Evolutionary conservation across 2,888 invertebrate genomes (phyloP), one percentile per base, ranked within the genome.

Genomic region (Andrena praecox): DNA sequence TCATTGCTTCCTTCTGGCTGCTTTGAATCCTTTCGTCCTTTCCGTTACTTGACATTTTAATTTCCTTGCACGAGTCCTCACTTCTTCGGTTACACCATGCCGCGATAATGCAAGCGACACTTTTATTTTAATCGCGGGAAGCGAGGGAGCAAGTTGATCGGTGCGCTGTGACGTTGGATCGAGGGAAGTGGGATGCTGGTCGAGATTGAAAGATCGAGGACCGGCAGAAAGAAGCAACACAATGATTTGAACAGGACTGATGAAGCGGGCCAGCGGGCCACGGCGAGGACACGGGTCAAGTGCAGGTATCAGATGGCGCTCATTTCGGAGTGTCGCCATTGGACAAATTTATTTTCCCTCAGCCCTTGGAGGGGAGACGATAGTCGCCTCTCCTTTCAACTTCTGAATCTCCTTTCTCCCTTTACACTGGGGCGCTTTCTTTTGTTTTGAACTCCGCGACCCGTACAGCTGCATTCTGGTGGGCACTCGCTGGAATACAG

Each of bases 231-330:
- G 33, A 60, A n/a, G 35, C 71, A 33, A 59, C 50, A 60, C 59
- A 48, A 35, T 54, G 33, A 69, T 66, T 82, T 56, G 66, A 64
- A 73, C 29, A 33, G 50, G 69, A 83, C 82, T 82, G 77, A 77
- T 82, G 52, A 35, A 20, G 42, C 50, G 20, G 54, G 52, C 16
- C 35, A 16, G 31, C 48, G 16, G 54, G 54, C n/a, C 50, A 35
- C 50, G 33, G 2, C 8, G 3, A 6, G 16, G 8, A 56, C 12
- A 7, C 29, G 56, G 69, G 68, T 66, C 64, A 72, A 73, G 33
- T 66, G 29, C 35, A 67, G 56, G 73, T 73, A 59, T 85, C 73
- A 85, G 82, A 85, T 85, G 85, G 82, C 85, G 82, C 85, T 85
- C 48, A 77, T 82, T 82, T 73, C 78, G 60, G 48, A 59, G 50